phyloP scores from a whole-genome alignment of 2,113 vertebrate genomes.

The Cheilinus undulatus region DNA sequence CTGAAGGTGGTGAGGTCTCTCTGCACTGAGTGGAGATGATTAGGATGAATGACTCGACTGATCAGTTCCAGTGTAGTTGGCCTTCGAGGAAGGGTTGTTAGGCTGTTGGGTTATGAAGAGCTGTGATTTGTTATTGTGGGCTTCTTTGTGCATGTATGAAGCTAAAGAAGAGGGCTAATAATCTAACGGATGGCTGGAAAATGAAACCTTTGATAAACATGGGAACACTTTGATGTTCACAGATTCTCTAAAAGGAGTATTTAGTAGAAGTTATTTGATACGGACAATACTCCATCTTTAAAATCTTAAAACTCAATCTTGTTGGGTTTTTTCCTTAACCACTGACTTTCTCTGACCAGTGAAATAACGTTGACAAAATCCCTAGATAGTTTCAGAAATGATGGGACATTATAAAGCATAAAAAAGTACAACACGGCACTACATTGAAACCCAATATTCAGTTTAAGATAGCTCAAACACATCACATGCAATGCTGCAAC shows the following conservation, averaged over 20 bases:
- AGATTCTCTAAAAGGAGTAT: not conserved
- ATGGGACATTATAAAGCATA: too few species aligned
- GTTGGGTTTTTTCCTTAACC: too few species aligned
- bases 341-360: too few species aligned
- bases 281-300: too few species aligned
- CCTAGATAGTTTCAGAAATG: too few species aligned
- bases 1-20: slow-evolving; percentile 66
- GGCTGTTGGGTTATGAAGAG: slow-evolving; percentile 15
- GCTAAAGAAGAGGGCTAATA: not conserved
- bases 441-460: too few species aligned
- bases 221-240: not conserved
- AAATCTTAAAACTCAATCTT: too few species aligned
- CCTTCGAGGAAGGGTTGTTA: slow-evolving; percentile 32
- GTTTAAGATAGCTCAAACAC: too few species aligned
- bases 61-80: slow-evolving; percentile 87
- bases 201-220: not conserved
- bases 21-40: slow-evolving; percentile 77
- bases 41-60: slow-evolving; percentile 88
- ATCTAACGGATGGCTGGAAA: not conserved
- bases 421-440: too few species aligned
- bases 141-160: not conserved
- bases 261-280: too few species aligned
- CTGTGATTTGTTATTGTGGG: slow-evolving; percentile 24
- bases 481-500: too few species aligned
- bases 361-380: too few species aligned